Percentiles rank a stretch among this genome's conserved stretches.
These are phyloP conservation scores for Iselma pallidipennis DNA, from an alignment of 2,888 invertebrate species.

Conservation along the genomic window DNA sequence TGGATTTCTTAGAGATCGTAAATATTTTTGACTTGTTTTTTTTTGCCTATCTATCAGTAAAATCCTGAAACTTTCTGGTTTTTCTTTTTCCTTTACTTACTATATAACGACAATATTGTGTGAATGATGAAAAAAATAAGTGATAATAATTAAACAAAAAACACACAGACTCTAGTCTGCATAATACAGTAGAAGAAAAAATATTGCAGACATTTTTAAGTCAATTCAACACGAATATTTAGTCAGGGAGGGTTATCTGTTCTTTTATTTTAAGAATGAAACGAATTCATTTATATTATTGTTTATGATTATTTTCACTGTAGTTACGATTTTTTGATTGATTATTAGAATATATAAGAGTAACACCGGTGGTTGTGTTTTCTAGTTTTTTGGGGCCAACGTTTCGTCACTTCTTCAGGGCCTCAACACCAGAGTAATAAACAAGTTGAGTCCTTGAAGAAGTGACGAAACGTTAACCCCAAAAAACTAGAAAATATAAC, in stretches of 20 bases:
- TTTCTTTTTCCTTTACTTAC: conserved; percentile 14
- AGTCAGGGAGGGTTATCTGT: conserved; percentile 45
- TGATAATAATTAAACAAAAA: conserved; percentile 3
- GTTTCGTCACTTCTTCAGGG: too few species aligned
- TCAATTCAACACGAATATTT: conserved; percentile 45
- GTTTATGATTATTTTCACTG: background rate
- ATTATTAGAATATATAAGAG: too few species aligned
- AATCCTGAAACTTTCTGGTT: conserved; percentile 10
- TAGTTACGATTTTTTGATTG: background rate
- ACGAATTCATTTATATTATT: conserved; percentile 30
- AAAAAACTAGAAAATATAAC: too few species aligned
- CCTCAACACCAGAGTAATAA: too few species aligned
- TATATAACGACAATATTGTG: conserved; percentile 29
- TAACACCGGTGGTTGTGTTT: too few species aligned
- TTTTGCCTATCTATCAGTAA: too few species aligned
- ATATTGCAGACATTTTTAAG: too few species aligned
- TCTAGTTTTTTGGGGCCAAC: too few species aligned
- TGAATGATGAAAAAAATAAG: background rate
- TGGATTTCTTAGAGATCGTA: too few species aligned
- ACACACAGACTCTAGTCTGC: conserved; percentile 10
- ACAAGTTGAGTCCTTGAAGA: too few species aligned
- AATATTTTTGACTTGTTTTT: too few species aligned
- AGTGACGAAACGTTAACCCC: too few species aligned
- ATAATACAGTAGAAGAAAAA: conserved; percentile 21
- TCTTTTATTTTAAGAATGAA: conserved; percentile 14